Conservation (phyloP, 37 sponge, comb jelly and placozoan species). For the Halisarca cf. caerulea region DNA sequence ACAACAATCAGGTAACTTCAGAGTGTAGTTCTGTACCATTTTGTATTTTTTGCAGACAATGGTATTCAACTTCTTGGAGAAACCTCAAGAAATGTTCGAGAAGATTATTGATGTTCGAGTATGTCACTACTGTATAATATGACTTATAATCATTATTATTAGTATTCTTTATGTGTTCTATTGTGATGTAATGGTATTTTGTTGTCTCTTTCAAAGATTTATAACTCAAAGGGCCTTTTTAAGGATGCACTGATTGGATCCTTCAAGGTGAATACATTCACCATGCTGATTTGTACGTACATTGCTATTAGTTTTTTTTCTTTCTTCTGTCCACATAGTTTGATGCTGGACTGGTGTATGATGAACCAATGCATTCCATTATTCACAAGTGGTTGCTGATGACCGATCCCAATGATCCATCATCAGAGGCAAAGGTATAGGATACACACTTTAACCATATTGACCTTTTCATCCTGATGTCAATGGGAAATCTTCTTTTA, state of each 20-base stretch:
- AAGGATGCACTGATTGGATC: conserved; percentile 89
- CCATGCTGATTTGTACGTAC: too few species aligned
- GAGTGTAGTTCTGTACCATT: too few species aligned
- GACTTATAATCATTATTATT: neutral
- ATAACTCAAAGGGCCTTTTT: conserved; percentile 81
- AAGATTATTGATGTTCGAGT: conserved; percentile 73
- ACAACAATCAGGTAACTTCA: too few species aligned
- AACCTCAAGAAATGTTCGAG: conserved; percentile 88
- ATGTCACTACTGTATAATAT: neutral
- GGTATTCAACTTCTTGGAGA: conserved; percentile 83
- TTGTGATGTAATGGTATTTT: neutral
- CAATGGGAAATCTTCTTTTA: too few species aligned
- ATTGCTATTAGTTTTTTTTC: too few species aligned
- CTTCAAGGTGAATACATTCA: conserved; percentile 75
- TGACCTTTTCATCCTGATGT: neutral
- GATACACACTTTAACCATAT: neutral
- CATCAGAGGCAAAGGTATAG: conserved; percentile 63
- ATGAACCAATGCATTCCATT: conserved; percentile 66
- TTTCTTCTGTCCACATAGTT: conserved; percentile 42
- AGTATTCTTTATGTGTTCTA: too few species aligned
- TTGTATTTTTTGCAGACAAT: conserved; percentile 47
- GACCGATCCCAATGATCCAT: conserved; percentile 83
- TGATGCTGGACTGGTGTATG: conserved; percentile 82
- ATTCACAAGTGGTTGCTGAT: conserved; percentile 97
- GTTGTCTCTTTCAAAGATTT: neutral